Conservation (phyloP, 2,888 invertebrate genomes). For the Drosophila mulleri region DNA sequence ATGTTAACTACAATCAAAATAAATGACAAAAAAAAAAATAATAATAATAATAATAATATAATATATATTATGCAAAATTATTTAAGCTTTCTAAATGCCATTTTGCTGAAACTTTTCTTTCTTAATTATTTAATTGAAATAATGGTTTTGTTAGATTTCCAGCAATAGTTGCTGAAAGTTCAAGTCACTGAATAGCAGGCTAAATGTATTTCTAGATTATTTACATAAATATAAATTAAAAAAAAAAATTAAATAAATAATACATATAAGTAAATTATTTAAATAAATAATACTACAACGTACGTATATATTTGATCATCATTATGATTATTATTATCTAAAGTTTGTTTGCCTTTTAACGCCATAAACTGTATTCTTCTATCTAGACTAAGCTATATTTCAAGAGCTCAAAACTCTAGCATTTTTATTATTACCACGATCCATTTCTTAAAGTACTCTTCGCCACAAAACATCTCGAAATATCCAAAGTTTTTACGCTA, state of each 20-base stretch:
- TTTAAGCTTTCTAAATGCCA: background rate
- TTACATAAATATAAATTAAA: too few relatives aligned
- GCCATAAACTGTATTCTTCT: background rate
- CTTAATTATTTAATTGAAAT: background rate
- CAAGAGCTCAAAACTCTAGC: background rate
- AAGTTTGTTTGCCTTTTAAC: too few relatives aligned
- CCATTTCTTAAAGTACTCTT: background rate
- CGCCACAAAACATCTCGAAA: background rate
- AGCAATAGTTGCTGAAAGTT: background rate
- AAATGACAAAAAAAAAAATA: background rate
- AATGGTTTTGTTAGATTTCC: background rate
- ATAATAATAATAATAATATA: background rate
- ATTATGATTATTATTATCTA: too few relatives aligned
- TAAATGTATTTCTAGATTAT: too few relatives aligned
- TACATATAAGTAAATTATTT: too few relatives aligned
- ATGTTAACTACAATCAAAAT: background rate
- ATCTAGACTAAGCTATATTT: background rate
- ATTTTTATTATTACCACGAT: background rate
- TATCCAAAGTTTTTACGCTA: conserved; percentile 26
- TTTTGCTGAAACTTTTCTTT: background rate
- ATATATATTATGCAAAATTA: background rate
- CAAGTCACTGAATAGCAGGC: too few relatives aligned
- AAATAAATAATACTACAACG: too few relatives aligned
- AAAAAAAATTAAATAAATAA: too few relatives aligned
- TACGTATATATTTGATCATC: too few relatives aligned